phyloP scores from a whole-genome alignment of 2,888 invertebrate species.

The Acanthosepion pharaonis region DNA sequence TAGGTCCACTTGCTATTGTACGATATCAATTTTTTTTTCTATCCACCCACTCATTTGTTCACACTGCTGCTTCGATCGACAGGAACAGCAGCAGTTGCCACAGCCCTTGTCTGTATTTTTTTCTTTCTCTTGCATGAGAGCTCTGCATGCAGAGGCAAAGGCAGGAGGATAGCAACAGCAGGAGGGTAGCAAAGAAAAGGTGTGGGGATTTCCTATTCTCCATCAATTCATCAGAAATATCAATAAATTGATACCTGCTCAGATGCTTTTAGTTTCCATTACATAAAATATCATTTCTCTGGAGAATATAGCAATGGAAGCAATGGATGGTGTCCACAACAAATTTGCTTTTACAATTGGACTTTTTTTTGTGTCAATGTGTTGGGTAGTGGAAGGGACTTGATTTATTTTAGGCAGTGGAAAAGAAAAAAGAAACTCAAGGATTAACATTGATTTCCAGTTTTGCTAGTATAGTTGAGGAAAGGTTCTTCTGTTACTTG shows the following conservation, averaged over 20 bases:
- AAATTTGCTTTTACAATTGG: not conserved
- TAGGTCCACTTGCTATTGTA: not conserved
- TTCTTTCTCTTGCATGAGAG: not conserved
- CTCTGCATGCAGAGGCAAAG: not conserved
- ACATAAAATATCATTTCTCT: not conserved
- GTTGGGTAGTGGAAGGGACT: not conserved
- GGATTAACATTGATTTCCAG: not conserved
- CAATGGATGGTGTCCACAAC: not conserved
- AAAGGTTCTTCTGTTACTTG: not conserved
- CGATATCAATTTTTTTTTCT: not conserved
- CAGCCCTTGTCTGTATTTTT: not conserved
- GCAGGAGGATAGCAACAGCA: not conserved
- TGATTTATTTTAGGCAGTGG: not conserved
- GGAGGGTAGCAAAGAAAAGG: too few relatives aligned
- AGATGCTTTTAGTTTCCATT: not conserved
- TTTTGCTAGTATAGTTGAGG: too few relatives aligned
- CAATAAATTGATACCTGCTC: constrained; percentile 33
- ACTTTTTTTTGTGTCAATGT: not conserved
- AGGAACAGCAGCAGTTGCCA: not conserved
- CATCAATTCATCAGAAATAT: not conserved
- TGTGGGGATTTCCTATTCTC: not conserved
- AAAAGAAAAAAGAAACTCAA: not conserved
- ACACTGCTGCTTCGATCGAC: not conserved
- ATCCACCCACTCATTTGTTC: not conserved
- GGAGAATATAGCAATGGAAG: not conserved